Conservation (phyloP, 2,797 vertebrate species). For the Micrastur ruficollis region DNA sequence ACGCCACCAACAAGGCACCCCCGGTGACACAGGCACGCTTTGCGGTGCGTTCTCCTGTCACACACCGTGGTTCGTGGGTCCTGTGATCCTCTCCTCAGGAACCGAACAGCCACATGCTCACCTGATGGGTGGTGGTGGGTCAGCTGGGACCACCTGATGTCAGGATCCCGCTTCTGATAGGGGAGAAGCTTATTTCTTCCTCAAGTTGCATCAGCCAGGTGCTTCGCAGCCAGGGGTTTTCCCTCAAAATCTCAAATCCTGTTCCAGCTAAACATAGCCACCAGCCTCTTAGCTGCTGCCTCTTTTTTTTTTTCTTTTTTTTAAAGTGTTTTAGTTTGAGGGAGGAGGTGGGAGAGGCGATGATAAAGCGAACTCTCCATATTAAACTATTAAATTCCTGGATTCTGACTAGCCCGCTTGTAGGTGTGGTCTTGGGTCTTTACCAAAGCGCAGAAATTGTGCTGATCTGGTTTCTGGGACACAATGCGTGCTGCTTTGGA, state of each 20-base stretch:
- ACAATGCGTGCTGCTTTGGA: not conserved
- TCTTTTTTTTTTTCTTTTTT: not conserved
- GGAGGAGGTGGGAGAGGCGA: not conserved
- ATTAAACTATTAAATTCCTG: not conserved
- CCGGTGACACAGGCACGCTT: fast-evolving
- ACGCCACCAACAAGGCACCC: not conserved
- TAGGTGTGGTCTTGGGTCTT: not conserved
- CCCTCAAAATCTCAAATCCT: conserved; percentile 54
- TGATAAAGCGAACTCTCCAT: not conserved
- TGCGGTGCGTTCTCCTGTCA: not conserved
- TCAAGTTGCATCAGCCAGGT: conserved; percentile 64
- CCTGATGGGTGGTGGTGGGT: too few relatives aligned
- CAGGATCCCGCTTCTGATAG: conserved; percentile 27
- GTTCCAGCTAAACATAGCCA: conserved; percentile 27
- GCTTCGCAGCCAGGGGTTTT: conserved; percentile 21
- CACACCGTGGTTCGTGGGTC: not conserved
- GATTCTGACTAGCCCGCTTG: not conserved
- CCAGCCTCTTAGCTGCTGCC: not conserved
- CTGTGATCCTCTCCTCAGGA: not conserved
- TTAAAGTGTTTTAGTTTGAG: not conserved
- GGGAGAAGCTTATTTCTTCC: not conserved
- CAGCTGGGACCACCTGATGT: not conserved
- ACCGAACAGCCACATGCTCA: not conserved
- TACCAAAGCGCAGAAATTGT: not conserved
- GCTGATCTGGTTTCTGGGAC: not conserved